phyloP scores from a whole-genome alignment of 2,888 invertebrate species.

The Amblyjoppa proteus region DNA sequence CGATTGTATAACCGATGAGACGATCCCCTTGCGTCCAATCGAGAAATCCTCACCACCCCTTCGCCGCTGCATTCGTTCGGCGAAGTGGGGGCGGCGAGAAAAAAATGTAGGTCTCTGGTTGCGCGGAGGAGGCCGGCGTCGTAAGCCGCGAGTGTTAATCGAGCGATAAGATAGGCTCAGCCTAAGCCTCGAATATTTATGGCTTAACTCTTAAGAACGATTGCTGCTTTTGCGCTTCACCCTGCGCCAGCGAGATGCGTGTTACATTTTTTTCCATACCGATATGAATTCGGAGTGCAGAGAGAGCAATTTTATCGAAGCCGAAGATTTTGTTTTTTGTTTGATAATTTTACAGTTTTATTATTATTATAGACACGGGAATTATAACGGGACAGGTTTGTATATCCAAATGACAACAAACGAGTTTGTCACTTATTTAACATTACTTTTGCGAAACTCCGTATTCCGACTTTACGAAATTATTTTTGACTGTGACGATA shows the following conservation, averaged over 20 bases:
- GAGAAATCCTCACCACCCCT: constrained; percentile 2
- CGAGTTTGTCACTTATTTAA: no score
- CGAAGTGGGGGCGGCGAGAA: not conserved
- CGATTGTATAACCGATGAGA: not conserved
- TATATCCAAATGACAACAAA: no score
- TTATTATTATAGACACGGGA: no score
- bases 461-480: no score
- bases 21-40: not conserved
- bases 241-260: not conserved
- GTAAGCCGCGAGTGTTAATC: constrained; percentile 48
- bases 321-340: no score
- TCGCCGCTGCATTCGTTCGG: not conserved
- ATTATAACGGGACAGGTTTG: no score
- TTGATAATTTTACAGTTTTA: not conserved
- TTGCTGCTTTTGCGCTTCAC: constrained; percentile 16
- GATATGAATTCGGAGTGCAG: not conserved
- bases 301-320: constrained; percentile 9
- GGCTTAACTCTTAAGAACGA: constrained; percentile 32
- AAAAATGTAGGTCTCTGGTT: constrained; percentile 54
- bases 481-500: no score
- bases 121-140: constrained; percentile 10
- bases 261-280: constrained; percentile 3
- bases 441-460: no score
- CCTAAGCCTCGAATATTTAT: constrained; percentile 60
- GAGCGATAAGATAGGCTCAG: constrained; percentile 59